Percentiles rank a stretch among this genome's conserved stretches.
These are phyloP conservation scores for Incurvaria masculella DNA, from an alignment of 2,888 invertebrate species.

Conservation along the genomic window DNA sequence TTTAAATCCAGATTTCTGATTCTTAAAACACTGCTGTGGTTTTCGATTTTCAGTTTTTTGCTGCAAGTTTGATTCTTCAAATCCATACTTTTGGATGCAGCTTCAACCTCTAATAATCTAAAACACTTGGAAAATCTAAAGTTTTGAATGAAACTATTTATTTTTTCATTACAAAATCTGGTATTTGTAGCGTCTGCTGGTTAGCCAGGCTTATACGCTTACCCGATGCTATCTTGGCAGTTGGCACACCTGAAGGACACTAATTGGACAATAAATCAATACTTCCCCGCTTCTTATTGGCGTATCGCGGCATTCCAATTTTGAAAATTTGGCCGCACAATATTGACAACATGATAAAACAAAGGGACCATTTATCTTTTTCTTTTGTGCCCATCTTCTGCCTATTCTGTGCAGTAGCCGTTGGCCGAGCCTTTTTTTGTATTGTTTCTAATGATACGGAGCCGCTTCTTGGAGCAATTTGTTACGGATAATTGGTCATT, in stretches of 20 bases:
- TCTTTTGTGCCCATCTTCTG: slow-evolving; percentile 55
- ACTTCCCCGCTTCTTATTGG: slow-evolving; percentile 56
- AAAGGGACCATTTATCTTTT: slow-evolving; percentile 48
- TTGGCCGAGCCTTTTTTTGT: slow-evolving; percentile 47
- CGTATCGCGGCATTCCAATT: slow-evolving; percentile 56
- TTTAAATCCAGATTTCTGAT: no score
- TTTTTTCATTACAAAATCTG: no score
- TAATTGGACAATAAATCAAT: slow-evolving; percentile 60
- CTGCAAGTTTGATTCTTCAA: no score
- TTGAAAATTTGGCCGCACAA: slow-evolving; percentile 57
- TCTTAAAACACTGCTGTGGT: no score
- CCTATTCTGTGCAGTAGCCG: slow-evolving; percentile 47
- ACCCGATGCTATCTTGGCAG: slow-evolving; percentile 55
- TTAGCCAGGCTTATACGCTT: no score
- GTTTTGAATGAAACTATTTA: no score
- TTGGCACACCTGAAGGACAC: slow-evolving; percentile 59
- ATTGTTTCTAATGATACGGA: slow-evolving; percentile 33
- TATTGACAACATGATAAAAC: slow-evolving; percentile 58
- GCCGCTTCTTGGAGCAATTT: slow-evolving; percentile 33
- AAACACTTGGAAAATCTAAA: no score
- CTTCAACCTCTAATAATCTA: no score
- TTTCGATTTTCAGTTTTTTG: no score
- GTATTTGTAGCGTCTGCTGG: no score
- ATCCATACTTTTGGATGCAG: no score
- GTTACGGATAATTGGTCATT: slow-evolving; percentile 49